Evolutionary conservation across 2,888 invertebrate species (phyloP), one percentile per base, ranked within the genome.

Genomic region (Mythimna impura): DNA sequence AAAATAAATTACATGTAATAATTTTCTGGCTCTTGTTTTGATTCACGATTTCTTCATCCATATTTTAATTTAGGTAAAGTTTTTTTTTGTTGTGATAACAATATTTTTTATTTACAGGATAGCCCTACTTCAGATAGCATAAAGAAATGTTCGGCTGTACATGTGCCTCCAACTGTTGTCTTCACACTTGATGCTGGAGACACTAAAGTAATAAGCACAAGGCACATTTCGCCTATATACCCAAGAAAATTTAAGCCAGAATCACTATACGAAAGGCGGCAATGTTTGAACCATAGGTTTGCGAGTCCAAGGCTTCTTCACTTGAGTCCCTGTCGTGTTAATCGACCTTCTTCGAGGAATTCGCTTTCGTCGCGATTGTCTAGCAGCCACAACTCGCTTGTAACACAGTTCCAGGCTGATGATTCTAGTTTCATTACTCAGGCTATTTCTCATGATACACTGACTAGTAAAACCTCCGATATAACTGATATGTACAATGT

Each of bases 371-470:
- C 98, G 8, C 97, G 98, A 5, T 96, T 98, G 25, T 98, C 98
- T 62, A 98, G 98, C 90, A 98, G 98, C 73, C 98, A 98, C 92
- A 98, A 98, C 91, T 98, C 98, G 1, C 96, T 98, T 75, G 97
- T 98, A 81, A 97, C 97, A 30, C 97, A 97, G 76, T 97, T 98
- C 88, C 98, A 97, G 93, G 97, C 97, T 2, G 98, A 98, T 89
- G 98, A 98, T 91, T 98, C 98, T 30, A 98, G 97, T 89, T 98
- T 98, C 91, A 98, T 98, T 83, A 98, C 98, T 1, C 98, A 98
- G 90, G 98, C 98, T 50, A 98, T 98, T 96, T 98, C 98, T 1
- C 98, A 98, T 89, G 98, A 98, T 89, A 98, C 98, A 3, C 95
- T 98, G 54, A 96, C 97, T 14, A 89, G 94, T 7, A 97, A 97